Conservation (phyloP, 2,888 invertebrate genomes). For the Resseliella maxima region DNA sequence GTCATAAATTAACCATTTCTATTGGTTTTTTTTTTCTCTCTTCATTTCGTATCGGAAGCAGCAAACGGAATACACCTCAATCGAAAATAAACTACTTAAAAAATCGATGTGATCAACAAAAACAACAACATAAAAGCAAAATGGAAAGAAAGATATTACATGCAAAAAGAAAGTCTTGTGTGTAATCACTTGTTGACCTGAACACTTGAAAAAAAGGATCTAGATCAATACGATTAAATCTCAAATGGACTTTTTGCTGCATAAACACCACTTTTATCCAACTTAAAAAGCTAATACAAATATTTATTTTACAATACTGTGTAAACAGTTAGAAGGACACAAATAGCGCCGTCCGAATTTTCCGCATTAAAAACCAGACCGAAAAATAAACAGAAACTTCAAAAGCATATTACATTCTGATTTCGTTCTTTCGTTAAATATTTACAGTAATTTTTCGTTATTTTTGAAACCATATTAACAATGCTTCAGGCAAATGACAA, state of each 20-base stretch:
- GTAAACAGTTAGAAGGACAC: no score
- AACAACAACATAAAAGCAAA: not conserved
- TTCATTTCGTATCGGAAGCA: constrained; percentile 27
- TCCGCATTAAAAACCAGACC: not conserved
- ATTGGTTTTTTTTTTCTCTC: not conserved
- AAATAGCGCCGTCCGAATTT: not conserved
- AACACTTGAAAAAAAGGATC: not conserved
- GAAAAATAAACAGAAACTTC: not conserved
- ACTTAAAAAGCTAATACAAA: not conserved
- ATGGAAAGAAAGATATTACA: no score
- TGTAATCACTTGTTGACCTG: not conserved
- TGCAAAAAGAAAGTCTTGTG: constrained; percentile 16
- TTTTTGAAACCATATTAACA: no score
- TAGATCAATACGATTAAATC: not conserved
- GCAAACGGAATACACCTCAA: not conserved
- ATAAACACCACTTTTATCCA: not conserved
- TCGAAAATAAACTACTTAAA: not conserved
- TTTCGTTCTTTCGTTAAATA: not conserved
- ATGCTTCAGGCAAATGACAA: no score
- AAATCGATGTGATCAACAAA: not conserved
- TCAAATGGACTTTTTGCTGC: not conserved
- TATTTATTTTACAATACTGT: not conserved
- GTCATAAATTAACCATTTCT: constrained; percentile 38
- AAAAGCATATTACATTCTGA: not conserved
- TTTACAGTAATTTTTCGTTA: not conserved